Conservation (phyloP, 1,140 invertebrate species). For the Delia radicum region DNA sequence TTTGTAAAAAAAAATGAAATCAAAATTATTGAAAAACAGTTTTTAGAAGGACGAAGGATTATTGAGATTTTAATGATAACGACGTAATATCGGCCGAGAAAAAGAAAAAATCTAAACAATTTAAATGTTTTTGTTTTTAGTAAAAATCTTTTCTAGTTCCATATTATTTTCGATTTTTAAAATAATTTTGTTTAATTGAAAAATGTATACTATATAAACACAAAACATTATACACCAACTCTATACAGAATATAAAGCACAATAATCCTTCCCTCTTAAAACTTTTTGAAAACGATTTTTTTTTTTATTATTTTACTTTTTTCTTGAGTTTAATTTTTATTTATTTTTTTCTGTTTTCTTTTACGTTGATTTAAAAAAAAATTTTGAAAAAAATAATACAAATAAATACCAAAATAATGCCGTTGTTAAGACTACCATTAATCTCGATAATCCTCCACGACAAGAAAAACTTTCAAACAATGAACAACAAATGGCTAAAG, state of each 20-base stretch:
- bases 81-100: constrained; percentile 48
- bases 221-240: neutral
- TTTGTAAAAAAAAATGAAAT: neutral
- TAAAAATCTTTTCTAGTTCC: neutral
- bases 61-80: constrained; percentile 23
- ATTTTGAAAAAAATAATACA: constrained; percentile 1
- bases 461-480: constrained; percentile 45
- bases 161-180: neutral
- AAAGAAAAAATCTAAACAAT: constrained; percentile 58
- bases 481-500: constrained; percentile 34
- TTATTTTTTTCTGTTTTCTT: constrained; percentile 36
- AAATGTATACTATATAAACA: neutral
- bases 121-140: constrained; percentile 26
- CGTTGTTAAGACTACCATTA: constrained; percentile 12
- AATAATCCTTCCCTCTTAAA: constrained; percentile 42
- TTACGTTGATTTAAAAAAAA: constrained; percentile 24
- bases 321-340: constrained; percentile 27
- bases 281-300: constrained; percentile 37
- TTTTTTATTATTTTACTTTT: neutral
- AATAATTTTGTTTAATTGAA: too few relatives aligned
- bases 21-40: neutral
- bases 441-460: constrained; percentile 32
- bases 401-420: neutral
- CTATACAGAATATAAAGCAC: neutral
- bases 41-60: constrained; percentile 30